These are phyloP conservation scores for Martes martes DNA, from an alignment of 2,113 vertebrate species.

Conservation along the genomic window DNA sequence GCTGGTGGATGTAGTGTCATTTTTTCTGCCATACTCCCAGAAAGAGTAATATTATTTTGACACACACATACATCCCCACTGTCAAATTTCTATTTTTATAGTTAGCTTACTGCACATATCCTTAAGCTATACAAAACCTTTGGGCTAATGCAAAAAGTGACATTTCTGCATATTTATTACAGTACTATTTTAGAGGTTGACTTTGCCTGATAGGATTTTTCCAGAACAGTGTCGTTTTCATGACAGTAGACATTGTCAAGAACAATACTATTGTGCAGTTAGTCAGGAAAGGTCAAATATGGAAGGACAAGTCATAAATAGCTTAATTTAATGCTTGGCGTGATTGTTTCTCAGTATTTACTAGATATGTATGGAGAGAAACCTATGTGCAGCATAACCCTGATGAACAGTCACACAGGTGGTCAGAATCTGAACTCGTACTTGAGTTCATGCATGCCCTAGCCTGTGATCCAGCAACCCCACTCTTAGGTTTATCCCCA, in stretches of 20 bases:
- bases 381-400: background rate
- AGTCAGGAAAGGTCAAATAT: conserved; percentile 77
- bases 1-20: conserved; percentile 84
- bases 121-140: conserved; percentile 89
- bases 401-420: background rate
- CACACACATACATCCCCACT: conserved; percentile 87
- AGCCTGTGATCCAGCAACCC: background rate
- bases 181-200: conserved; percentile 84
- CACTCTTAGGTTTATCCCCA: background rate
- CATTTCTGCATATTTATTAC: conserved; percentile 88
- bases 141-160: conserved; percentile 87
- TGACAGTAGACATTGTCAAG: conserved; percentile 75
- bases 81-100: conserved; percentile 89
- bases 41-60: conserved; percentile 90
- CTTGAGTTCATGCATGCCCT: background rate
- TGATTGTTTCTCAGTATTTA: background rate
- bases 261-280: conserved; percentile 74
- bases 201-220: conserved; percentile 84
- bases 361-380: background rate
- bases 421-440: background rate
- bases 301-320: conserved; percentile 47
- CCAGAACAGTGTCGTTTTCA: conserved; percentile 80
- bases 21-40: conserved; percentile 84
- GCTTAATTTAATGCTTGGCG: background rate
- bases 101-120: conserved; percentile 84